phyloP scores from a whole-genome alignment of 1,140 invertebrate genomes.

The Aphis craccivora region DNA sequence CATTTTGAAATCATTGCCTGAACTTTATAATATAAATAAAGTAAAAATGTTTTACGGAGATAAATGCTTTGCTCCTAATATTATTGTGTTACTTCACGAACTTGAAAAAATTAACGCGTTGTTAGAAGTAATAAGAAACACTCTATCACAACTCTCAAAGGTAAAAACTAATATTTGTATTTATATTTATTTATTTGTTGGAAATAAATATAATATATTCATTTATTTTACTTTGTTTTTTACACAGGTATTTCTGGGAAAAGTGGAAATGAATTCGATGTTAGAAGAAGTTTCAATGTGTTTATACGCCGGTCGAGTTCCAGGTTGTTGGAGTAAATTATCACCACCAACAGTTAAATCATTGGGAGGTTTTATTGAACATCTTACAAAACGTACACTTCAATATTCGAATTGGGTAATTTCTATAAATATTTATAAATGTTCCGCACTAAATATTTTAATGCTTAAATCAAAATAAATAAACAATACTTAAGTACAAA shows the following conservation, averaged over 20 bases:
- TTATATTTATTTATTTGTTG: too few species aligned
- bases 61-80: constrained; percentile 74
- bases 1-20: constrained; percentile 65
- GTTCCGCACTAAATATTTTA: background rate
- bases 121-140: constrained; percentile 76
- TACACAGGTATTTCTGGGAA: constrained; percentile 75
- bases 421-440: background rate
- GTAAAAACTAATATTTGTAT: background rate
- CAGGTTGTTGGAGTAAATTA: constrained; percentile 78
- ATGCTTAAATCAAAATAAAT: background rate
- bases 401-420: constrained; percentile 82
- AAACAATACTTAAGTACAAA: background rate
- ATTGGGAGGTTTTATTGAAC: constrained; percentile 85
- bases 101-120: constrained; percentile 85
- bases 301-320: constrained; percentile 85
- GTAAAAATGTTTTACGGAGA: constrained; percentile 40
- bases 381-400: constrained; percentile 75
- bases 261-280: constrained; percentile 87
- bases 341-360: constrained; percentile 84
- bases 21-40: constrained; percentile 26
- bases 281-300: constrained; percentile 82
- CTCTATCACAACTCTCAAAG: constrained; percentile 71
- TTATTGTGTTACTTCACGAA: constrained; percentile 88
- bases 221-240: background rate
- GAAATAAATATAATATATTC: background rate